Percentiles rank a stretch among this genome's conserved stretches.
phyloP scores from a whole-genome alignment of 2,888 invertebrate genomes.

The Orthonychiurus folsomi region DNA sequence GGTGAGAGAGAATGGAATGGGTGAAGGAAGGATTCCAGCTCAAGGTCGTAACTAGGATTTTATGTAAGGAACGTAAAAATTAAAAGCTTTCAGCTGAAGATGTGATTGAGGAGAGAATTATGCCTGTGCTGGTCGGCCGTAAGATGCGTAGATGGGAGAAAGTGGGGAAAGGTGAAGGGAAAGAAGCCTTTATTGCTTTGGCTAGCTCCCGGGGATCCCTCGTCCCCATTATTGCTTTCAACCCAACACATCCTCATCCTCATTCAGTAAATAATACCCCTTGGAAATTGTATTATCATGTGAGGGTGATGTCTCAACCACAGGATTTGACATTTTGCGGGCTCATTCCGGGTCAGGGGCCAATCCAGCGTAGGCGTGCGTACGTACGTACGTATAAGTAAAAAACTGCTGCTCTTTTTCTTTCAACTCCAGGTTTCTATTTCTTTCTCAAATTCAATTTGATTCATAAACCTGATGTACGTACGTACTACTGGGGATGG shows the following conservation, averaged over 20 bases:
- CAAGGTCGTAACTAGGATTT: background rate
- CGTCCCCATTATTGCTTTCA: background rate
- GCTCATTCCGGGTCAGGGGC: no score
- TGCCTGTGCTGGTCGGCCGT: no score
- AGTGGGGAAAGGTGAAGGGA: background rate
- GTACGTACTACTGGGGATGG: no score
- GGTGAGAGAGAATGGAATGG: background rate
- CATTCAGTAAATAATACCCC: background rate
- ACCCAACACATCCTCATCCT: background rate
- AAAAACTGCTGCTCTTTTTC: no score
- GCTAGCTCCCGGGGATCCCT: no score
- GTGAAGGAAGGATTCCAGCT: background rate
- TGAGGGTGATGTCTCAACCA: background rate
- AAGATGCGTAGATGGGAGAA: background rate
- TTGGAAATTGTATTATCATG: background rate
- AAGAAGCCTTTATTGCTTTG: no score
- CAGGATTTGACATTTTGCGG: no score
- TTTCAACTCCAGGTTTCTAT: no score
- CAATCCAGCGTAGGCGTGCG: no score
- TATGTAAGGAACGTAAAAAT: background rate
- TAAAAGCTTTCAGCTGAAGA: background rate
- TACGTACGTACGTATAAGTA: no score
- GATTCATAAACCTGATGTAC: no score
- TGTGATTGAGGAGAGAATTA: background rate
- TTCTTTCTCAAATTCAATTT: no score